Base-by-base conservation (phyloP, 2,888 invertebrate species). In the Tetheella fluctuosa region DNA sequence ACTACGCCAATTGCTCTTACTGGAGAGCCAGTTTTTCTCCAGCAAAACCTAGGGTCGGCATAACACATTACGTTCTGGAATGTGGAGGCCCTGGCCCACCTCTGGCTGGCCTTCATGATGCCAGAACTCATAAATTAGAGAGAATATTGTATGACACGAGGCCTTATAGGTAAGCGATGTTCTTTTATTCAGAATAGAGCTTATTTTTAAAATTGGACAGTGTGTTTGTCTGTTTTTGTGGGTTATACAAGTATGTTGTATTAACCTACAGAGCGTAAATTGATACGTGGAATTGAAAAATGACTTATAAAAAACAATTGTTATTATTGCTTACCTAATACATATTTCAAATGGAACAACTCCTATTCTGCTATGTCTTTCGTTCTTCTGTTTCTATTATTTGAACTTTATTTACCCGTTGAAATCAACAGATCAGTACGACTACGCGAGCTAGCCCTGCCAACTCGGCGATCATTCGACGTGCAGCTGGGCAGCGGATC, bases 81-180 rank as follows among this genome's bases (percentile, higher is more conserved):
- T 99, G 99, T 88, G 96, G 96, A 76, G 98, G 98, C n/a, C 98
- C 98, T 53, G 97, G 97, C 64, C 95, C 98, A 68, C 98, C 98
- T 64, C 94, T 97, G 74, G 97, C 97, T 54, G 97, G 95, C 25
- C 94, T 97, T 71, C 97, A 97, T 86, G 95, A 95, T 70, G 95
- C 95, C 77, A 94, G 94, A 76, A 95, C 95, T 56, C 97, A 97
- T 89, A 96, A 96, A 83, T 94, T 97, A 88, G 94, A 96, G 70
- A 95, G 96, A 86, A 94, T 96, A 76, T 93, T 97, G 71, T 97
- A 96, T 90, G 98, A 96, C 88, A 95, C 95, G 85, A 94, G 95
- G 89, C 95, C 95, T 83, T 95, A 95, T 89, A 93, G 91, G 93
- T 93, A 67, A 85, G 81, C 52, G 10, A n/a, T n/a, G n/a, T n/a